These are phyloP conservation scores for Amphiprion ocellaris DNA, from an alignment of 2,113 vertebrate species.

Conservation along the genomic window DNA sequence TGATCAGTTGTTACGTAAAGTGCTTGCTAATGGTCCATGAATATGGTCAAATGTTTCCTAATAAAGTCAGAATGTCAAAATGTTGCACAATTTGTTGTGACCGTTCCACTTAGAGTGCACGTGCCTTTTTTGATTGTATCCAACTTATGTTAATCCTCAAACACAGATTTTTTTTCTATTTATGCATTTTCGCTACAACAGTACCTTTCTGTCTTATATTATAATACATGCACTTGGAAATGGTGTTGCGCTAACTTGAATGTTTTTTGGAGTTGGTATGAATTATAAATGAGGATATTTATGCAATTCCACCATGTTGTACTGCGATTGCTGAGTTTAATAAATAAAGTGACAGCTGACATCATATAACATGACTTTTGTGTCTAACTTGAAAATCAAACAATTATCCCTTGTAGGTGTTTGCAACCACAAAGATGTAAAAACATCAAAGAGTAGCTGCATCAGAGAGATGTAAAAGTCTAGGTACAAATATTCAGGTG, in stretches of 20 bases:
- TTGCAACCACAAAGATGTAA: background rate
- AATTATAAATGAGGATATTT: background rate
- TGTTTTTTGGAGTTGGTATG: background rate
- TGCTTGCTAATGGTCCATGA: no score
- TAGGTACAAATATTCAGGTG: background rate
- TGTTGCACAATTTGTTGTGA: no score
- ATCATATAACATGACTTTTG: background rate
- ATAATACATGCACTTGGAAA: background rate
- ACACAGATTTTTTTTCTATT: background rate
- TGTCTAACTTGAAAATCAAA: constrained; percentile 6
- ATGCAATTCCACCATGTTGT: background rate
- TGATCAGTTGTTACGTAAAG: no score
- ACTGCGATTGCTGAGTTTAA: no score
- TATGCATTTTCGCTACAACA: background rate
- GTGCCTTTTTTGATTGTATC: background rate
- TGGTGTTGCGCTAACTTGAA: background rate
- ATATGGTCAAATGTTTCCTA: no score
- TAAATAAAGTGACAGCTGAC: background rate
- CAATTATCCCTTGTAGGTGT: constrained; percentile 1
- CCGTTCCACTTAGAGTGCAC: no score
- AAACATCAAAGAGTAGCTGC: background rate
- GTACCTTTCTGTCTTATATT: background rate
- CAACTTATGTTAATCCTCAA: background rate
- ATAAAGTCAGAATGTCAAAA: no score
- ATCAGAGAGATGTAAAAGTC: background rate